These are phyloP conservation scores for Cassiopea xamachana DNA, from an alignment of 30 jellyfish, hydroid and myxozoan genomes.

Conservation along the genomic window DNA sequence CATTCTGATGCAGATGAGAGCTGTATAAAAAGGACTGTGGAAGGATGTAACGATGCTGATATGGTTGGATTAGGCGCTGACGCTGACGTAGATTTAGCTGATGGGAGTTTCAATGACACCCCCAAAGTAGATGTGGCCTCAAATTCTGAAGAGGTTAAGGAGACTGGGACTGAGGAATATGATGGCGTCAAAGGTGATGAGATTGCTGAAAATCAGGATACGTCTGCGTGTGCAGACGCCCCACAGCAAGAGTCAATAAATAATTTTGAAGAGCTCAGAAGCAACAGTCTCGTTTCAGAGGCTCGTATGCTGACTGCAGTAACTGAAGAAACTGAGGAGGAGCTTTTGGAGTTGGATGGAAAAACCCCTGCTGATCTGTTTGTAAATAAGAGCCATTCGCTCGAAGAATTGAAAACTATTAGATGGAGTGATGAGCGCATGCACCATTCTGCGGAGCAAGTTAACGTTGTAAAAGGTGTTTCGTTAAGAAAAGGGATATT, in stretches of 20 bases:
- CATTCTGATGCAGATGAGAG: constrained; percentile 24
- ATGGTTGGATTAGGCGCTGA: neutral
- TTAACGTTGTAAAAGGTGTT: constrained; percentile 56
- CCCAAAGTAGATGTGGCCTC: neutral
- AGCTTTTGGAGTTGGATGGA: constrained; percentile 69
- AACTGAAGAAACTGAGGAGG: constrained; percentile 96
- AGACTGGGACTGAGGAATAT: neutral
- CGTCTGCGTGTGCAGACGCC: neutral
- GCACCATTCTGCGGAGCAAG: constrained; percentile 72
- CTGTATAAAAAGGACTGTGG: constrained; percentile 27
- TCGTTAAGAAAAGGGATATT: constrained; percentile 60
- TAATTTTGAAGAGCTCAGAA: constrained; percentile 17
- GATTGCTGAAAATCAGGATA: neutral
- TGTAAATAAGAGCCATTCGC: constrained; percentile 56
- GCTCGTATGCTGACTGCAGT: constrained; percentile 78
- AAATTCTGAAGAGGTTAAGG: neutral
- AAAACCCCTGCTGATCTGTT: constrained; percentile 24
- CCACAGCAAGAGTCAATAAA: neutral
- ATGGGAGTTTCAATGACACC: neutral
- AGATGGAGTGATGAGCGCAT: constrained; percentile 42
- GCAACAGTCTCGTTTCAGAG: constrained; percentile 39
- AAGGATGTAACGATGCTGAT: constrained; percentile 23
- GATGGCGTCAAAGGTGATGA: neutral
- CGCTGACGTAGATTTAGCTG: neutral
- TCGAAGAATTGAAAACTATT: constrained; percentile 48